Conservation (phyloP, 1,140 invertebrate genomes). For the Scaptomyza graminum region DNA sequence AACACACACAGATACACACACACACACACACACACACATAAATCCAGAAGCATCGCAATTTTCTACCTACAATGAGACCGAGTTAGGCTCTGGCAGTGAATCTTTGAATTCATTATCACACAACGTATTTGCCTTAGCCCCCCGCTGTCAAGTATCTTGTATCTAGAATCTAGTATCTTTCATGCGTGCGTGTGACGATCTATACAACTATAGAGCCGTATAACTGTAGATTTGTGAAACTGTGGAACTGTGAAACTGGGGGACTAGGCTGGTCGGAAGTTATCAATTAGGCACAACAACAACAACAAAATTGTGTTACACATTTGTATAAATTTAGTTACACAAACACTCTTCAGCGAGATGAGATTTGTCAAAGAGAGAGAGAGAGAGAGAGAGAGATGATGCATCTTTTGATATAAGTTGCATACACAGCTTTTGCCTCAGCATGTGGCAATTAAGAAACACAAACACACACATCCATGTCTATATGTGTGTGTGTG, state of each 20-base stretch:
- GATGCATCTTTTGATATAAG: slow-evolving; percentile 32
- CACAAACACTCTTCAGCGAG: slow-evolving; percentile 46
- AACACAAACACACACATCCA: slow-evolving; percentile 17
- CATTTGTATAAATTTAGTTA: slow-evolving; percentile 81
- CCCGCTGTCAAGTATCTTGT: not conserved
- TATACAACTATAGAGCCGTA: not conserved
- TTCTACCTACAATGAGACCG: slow-evolving; percentile 32
- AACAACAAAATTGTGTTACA: slow-evolving; percentile 66
- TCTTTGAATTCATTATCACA: slow-evolving; percentile 80
- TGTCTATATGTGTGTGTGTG: slow-evolving; percentile 15
- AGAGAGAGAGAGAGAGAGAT: slow-evolving; percentile 4
- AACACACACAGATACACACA: not conserved
- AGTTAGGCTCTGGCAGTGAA: slow-evolving; percentile 67
- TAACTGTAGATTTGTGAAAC: not conserved
- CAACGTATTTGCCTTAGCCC: slow-evolving; percentile 16
- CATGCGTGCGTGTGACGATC: slow-evolving; percentile 32
- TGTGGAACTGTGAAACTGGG: slow-evolving; percentile 11
- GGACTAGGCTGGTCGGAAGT: slow-evolving; percentile 65
- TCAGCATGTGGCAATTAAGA: slow-evolving; percentile 76
- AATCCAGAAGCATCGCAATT: slow-evolving; percentile 12
- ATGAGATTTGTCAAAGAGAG: not conserved
- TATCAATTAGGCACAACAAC: slow-evolving; percentile 72
- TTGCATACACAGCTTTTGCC: slow-evolving; percentile 15
- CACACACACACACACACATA: slow-evolving; percentile 12
- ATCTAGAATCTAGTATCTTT: not conserved